Base-by-base conservation (phyloP, 2,113 vertebrate species). In the Sterna hirundo region DNA sequence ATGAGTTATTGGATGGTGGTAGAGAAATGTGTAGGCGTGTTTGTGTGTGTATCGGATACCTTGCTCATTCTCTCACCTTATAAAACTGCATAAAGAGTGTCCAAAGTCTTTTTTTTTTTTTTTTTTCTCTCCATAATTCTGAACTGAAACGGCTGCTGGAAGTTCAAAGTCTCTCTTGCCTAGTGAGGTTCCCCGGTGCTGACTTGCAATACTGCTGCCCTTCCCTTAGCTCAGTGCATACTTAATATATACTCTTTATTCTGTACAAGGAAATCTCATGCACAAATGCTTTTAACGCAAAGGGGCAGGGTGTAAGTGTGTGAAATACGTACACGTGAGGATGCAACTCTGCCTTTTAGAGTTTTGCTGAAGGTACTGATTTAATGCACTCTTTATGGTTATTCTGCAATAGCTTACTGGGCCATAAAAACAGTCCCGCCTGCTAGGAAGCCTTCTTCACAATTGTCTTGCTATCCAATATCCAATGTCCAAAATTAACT, bases 31-130 rank as follows among this genome's bases (percentile, higher is more conserved):
- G 4, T 34, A 36, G 27, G 17, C 1, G 3, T 51, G 51, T 4
- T 40, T 66, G 13, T 44, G 29, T 71, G 25, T 27, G 4, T 79
- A 60, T 9, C 0, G 0, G 64, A 25, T n/a, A 68, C 0, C 3
- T 70, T 64, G 44, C 22, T 89, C 29, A 46, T 72, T 82, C 34
- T 88, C 40, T 64, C 19, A 49, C 15, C 34, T 69, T 76, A 30
- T 64, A 89, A 85, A 91, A 92, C 44, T 58, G n/a, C 26, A 65
- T 51, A 14, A 72, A 36, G 42, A 30, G 8, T 70, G n/a, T n/a
- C 36, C 32, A 65, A 65, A 82, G 49, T 57, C 6, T 16, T 42
- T 65, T 29, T 13, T n/a, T 44, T 30, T 10, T 38, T 5, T 58
- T 47, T 42, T 40, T 40, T 34, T 34, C 32, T 32, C 11, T 30